Conservation (phyloP, 2,888 invertebrate genomes). For the Melinaea menophilus region DNA sequence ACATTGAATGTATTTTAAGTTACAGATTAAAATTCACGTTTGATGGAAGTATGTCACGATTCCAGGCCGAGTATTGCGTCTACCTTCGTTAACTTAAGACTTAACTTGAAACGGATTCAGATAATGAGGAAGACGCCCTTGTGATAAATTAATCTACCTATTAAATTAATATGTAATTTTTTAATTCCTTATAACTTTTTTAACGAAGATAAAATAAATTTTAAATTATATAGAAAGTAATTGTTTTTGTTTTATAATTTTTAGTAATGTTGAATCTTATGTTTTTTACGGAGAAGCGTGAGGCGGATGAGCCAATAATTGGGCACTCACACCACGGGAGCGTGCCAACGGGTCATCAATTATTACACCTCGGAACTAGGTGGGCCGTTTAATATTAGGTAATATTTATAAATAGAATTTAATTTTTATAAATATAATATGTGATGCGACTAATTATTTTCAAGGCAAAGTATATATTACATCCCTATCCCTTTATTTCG, state of each 20-base stretch:
- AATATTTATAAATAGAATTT: too few relatives aligned
- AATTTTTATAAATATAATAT: too few relatives aligned
- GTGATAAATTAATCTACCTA: constrained; percentile 23
- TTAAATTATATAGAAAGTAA: neutral
- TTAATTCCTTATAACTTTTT: neutral
- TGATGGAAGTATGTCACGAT: constrained; percentile 27
- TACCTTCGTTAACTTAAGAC: constrained; percentile 31
- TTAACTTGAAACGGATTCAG: constrained; percentile 26
- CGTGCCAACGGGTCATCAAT: constrained; percentile 14
- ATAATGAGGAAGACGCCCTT: constrained; percentile 26
- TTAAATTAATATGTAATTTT: neutral
- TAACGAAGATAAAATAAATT: neutral
- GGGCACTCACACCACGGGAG: constrained; percentile 14
- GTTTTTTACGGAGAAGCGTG: constrained; percentile 11
- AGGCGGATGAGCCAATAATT: constrained; percentile 21
- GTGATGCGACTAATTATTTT: too few relatives aligned
- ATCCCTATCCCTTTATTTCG: too few relatives aligned
- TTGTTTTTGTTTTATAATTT: neutral
- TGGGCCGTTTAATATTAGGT: too few relatives aligned
- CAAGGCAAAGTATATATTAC: too few relatives aligned
- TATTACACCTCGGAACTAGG: constrained; percentile 13
- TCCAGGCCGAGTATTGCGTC: constrained; percentile 27
- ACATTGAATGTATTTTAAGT: neutral
- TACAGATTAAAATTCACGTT: constrained; percentile 17
- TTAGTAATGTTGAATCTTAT: constrained; percentile 8